Conservation (phyloP, 92 coral and sea anemone genomes). For the Meandrina meandrites region DNA sequence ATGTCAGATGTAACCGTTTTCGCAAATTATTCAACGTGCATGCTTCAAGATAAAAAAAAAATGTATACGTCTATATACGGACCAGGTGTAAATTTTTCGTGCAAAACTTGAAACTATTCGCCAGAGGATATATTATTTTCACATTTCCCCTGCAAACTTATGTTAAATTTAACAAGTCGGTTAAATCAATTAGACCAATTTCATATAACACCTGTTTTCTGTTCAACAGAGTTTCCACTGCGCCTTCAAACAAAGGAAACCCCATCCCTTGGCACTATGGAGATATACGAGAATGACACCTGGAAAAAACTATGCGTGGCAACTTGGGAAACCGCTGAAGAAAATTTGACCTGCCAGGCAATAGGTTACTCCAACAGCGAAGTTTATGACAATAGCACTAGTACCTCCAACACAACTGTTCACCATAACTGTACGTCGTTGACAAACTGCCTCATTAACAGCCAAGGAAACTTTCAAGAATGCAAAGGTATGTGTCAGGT, state of each 20-base stretch:
- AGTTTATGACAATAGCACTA: neutral
- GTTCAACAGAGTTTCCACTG: neutral
- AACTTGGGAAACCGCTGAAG: neutral
- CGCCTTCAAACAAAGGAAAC: neutral
- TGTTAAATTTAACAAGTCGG: no score
- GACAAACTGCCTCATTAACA: neutral
- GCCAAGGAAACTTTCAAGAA: neutral
- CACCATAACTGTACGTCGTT: neutral
- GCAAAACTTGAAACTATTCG: no score
- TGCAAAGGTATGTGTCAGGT: neutral
- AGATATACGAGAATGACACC: neutral
- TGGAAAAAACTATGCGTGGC: neutral
- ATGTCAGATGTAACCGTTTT: no score
- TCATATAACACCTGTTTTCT: neutral
- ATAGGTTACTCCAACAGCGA: neutral
- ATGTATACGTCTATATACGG: no score
- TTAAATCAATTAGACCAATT: no score
- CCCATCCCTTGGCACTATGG: neutral
- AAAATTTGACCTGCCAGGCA: neutral
- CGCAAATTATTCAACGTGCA: no score
- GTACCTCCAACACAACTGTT: neutral
- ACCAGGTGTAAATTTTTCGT: no score
- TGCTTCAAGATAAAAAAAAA: no score
- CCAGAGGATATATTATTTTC: no score
- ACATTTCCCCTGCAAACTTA: no score